A percentile compares a stretch with the other conserved stretches of the same genome.
Conservation (phyloP, 2,888 invertebrate genomes). For the Ennomos quercinarius region DNA sequence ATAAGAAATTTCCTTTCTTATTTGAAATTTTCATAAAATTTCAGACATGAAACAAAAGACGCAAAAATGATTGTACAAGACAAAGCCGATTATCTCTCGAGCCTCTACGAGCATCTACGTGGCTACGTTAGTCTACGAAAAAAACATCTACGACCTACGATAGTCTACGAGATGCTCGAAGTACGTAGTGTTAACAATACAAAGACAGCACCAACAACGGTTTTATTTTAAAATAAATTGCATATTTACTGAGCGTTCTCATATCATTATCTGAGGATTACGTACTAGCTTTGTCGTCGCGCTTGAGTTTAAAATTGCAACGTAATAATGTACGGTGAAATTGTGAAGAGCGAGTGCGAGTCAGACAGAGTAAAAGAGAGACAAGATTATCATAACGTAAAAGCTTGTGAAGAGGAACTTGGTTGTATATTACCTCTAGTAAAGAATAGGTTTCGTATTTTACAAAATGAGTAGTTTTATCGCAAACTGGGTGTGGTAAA, state of each 20-base stretch:
- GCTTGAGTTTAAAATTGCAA: conserved; percentile 11
- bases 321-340: conserved; percentile 4
- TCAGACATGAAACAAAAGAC: no score
- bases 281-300: conserved; percentile 11
- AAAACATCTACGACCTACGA: not conserved
- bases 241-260: conserved; percentile 7
- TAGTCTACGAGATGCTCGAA: conserved; percentile 6
- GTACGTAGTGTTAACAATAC: conserved; percentile 1
- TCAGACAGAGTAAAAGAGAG: not conserved
- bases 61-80: conserved; percentile 2
- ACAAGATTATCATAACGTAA: not conserved
- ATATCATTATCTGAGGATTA: conserved; percentile 18
- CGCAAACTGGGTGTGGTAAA: no score
- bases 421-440: no score
- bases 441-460: no score
- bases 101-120: conserved; percentile 9
- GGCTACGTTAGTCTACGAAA: conserved; percentile 1
- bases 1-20: no score
- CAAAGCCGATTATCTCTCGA: conserved; percentile 11
- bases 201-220: not conserved
- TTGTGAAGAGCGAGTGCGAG: not conserved
- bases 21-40: no score
- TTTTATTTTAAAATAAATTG: conserved; percentile 2
- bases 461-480: no score
- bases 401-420: not conserved